A percentile compares a stretch with the other conserved stretches of the same genome.
Conservation (phyloP, 1,140 invertebrate species). For the Amyelois transitella region DNA sequence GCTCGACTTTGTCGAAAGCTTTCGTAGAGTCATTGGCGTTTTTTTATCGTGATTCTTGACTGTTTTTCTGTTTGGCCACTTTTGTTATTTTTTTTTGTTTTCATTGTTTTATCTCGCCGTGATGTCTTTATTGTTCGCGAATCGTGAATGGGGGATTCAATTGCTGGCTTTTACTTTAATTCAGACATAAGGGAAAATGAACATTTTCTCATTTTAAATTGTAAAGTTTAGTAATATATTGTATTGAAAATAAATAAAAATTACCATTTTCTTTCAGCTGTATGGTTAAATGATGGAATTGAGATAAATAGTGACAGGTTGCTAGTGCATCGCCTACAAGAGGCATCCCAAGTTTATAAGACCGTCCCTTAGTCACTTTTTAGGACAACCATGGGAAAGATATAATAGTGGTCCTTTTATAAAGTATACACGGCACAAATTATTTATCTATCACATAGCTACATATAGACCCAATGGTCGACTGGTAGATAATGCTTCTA, state of each 20-base stretch:
- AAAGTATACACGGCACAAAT: no score
- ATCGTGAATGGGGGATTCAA: constrained; percentile 19
- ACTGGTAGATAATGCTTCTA: no score
- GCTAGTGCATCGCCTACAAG: no score
- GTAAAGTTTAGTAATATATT: not conserved
- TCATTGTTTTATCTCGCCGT: constrained; percentile 43
- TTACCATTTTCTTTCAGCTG: no score
- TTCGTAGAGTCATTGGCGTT: constrained; percentile 30
- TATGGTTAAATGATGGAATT: no score
- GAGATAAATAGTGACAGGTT: no score
- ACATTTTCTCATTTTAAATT: not conserved
- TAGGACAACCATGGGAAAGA: no score
- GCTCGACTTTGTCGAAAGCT: constrained; percentile 55
- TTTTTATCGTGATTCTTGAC: constrained; percentile 34
- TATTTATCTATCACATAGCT: no score
- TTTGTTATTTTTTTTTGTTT: constrained; percentile 32
- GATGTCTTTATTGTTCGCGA: constrained; percentile 26
- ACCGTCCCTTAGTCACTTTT: no score
- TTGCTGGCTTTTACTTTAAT: constrained; percentile 12
- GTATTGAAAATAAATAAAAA: not conserved
- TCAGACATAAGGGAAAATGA: not conserved
- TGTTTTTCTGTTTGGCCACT: constrained; percentile 51
- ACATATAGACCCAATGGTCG: no score
- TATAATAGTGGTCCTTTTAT: no score
- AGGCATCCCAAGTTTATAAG: no score